Percentiles rank a stretch among this genome's conserved stretches.
phyloP scores from a whole-genome alignment of 2,797 vertebrate species.

The Pseudochromis fuscus region DNA sequence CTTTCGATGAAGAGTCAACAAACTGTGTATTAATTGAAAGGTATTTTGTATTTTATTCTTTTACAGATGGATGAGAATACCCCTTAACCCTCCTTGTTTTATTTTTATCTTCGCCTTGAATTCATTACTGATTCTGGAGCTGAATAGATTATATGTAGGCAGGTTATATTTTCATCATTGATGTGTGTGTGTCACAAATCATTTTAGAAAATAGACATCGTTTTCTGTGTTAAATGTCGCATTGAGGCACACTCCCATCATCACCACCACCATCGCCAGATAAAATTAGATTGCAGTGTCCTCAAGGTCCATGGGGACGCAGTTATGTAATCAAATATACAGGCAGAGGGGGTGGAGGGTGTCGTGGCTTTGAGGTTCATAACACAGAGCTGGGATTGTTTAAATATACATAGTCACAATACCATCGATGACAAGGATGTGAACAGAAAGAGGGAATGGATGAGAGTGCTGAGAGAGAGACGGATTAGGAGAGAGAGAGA shows the following conservation, averaged over 20 bases:
- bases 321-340: slow-evolving; percentile 78
- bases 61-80: not conserved
- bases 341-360: slow-evolving; percentile 19
- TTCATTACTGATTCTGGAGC: not conserved
- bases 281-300: slow-evolving; percentile 72
- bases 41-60: not conserved
- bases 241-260: slow-evolving; percentile 55
- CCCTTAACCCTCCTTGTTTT: not conserved
- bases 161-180: not conserved
- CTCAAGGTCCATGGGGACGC: slow-evolving; percentile 71
- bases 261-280: slow-evolving; percentile 55
- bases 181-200: not conserved
- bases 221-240: slow-evolving; percentile 40
- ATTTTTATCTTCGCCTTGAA: not conserved
- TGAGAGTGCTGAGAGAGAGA: slow-evolving; percentile 22
- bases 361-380: slow-evolving; percentile 24
- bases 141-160: not conserved
- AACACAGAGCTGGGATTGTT: slow-evolving; percentile 44
- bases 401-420: slow-evolving; percentile 49
- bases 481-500: slow-evolving; percentile 11
- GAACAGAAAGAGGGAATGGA: slow-evolving; percentile 31
- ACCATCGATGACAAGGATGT: slow-evolving; percentile 47
- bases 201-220: not conserved
- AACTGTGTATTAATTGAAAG: not conserved
- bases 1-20: slow-evolving; percentile 6